Base-by-base conservation (phyloP, 2,888 invertebrate genomes). In the Boloria euphrosyne region DNA sequence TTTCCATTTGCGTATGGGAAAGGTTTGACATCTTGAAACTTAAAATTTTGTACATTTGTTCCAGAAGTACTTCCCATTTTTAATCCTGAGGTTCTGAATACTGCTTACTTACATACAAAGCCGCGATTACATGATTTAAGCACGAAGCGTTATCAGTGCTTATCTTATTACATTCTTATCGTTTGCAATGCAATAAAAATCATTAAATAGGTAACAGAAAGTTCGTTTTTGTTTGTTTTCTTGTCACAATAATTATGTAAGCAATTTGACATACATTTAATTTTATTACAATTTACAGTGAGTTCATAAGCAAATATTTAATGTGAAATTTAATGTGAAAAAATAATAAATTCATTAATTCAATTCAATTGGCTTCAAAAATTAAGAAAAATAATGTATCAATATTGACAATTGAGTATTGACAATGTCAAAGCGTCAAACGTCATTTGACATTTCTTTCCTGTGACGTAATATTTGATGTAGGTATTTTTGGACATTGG, bases 1-100 rank as follows among this genome's bases (percentile, higher is more conserved):
- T 93, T 93, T 53, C 93, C 93, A 74, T 93, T 80, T 51, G 93
- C 80, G 43, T 90, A 80, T 31, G 94, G 94, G 84, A 95, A 96
- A 74, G 76, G 77, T 74, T 75, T 83, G n/a, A 86, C 67, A 67
- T 77, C 74, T 68, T 77, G 70, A 73, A 81, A 81, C 75, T 80
- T 79, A 71, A 66, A 74, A 59, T 55, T 62, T 57, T 73, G 74
- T 66, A 72, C 65, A 68, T 68, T 68, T 66, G 70, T 64, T 65
- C 72, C 75, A 63, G 83, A 79, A 69, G 73, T 71, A 74, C 76
- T 78, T 70, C 82, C 83, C 90, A 89, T 88, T 79, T 79, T 72
- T 6, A 44, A 47, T 17, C 27, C 57, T 47, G 46, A 66, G 13
- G 17, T 57, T 22, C 46, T 57, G 18, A 62, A 52, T 27, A 62